Conservation (phyloP, 1,140 invertebrate species). For the Rhynchophorus ferrugineus region DNA sequence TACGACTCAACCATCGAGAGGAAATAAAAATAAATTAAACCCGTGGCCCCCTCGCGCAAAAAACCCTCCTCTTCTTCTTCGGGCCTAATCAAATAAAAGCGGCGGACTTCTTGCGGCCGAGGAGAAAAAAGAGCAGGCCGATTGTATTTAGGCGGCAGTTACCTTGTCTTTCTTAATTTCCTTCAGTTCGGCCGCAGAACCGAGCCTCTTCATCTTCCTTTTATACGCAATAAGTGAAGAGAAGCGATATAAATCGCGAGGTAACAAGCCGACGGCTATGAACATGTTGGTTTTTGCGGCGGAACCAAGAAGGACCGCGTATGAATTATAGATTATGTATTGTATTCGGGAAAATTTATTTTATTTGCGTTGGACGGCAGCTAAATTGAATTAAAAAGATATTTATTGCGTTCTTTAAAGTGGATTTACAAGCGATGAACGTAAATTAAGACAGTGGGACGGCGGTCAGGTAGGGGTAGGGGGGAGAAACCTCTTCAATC, state of each 20-base stretch:
- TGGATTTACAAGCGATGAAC: conserved; percentile 21
- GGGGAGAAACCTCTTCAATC: neutral
- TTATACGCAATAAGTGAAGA: conserved; percentile 20
- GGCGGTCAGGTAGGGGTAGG: conserved; percentile 1
- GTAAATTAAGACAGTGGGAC: conserved; percentile 17
- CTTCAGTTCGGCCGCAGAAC: conserved; percentile 11
- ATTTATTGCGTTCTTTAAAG: conserved; percentile 27
- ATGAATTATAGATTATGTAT: conserved; percentile 38
- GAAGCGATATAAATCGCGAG: conserved; percentile 25
- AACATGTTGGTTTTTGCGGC: conserved; percentile 22
- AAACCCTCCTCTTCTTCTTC: neutral
- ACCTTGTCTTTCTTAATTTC: conserved; percentile 31
- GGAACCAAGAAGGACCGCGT: conserved; percentile 16
- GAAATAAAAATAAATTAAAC: conserved; percentile 26
- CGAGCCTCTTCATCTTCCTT: conserved; percentile 17
- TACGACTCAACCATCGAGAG: conserved; percentile 14
- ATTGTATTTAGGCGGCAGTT: conserved; percentile 34
- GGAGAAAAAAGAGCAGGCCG: conserved; percentile 12
- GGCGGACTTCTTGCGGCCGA: neutral
- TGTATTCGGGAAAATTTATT: conserved; percentile 35
- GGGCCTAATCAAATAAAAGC: neutral
- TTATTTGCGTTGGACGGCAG: conserved; percentile 30
- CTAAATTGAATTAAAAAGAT: conserved; percentile 32
- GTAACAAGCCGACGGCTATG: conserved; percentile 25
- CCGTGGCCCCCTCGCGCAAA: neutral